phyloP scores from a whole-genome alignment of 2,113 vertebrate species.

The Hippocampus guttulatus region DNA sequence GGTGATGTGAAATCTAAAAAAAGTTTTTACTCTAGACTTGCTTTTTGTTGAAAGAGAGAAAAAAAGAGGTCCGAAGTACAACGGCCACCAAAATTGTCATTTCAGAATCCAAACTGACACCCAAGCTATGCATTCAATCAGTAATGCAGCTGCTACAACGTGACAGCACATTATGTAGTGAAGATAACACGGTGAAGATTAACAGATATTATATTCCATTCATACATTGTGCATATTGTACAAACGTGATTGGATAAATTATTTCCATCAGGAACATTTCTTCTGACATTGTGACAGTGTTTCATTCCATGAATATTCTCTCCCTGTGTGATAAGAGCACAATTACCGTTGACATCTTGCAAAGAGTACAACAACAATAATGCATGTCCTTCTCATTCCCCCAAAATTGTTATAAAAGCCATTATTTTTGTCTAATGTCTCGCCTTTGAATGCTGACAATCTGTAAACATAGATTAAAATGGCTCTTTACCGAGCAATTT shows the following conservation, averaged over 20 bases:
- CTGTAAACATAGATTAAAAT: constrained; percentile 21
- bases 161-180: constrained; percentile 31
- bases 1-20: not conserved
- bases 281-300: constrained; percentile 19
- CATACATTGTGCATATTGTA: constrained; percentile 45
- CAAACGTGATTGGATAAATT: constrained; percentile 36
- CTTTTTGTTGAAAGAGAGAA: constrained; percentile 12
- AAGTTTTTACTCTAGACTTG: constrained; percentile 3
- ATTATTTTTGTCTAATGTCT: constrained; percentile 6
- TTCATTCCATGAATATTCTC: constrained; percentile 15
- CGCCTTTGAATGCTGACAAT: constrained; percentile 8
- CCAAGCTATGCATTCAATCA: constrained; percentile 36
- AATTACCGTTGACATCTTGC: constrained; percentile 10
- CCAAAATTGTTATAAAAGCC: constrained; percentile 3
- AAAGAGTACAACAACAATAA: constrained; percentile 11
- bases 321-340: not conserved
- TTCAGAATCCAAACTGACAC: constrained; percentile 31
- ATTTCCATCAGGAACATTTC: constrained; percentile 30
- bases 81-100: not conserved
- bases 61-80: constrained; percentile 15
- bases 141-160: constrained; percentile 32
- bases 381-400: not conserved
- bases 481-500: constrained; percentile 20
- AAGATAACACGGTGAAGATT: constrained; percentile 32
- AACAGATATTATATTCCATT: constrained; percentile 14